Percentiles rank a stretch among this genome's conserved stretches.
Conservation (phyloP, 2,797 vertebrate genomes). For the Varecia variegata region DNA sequence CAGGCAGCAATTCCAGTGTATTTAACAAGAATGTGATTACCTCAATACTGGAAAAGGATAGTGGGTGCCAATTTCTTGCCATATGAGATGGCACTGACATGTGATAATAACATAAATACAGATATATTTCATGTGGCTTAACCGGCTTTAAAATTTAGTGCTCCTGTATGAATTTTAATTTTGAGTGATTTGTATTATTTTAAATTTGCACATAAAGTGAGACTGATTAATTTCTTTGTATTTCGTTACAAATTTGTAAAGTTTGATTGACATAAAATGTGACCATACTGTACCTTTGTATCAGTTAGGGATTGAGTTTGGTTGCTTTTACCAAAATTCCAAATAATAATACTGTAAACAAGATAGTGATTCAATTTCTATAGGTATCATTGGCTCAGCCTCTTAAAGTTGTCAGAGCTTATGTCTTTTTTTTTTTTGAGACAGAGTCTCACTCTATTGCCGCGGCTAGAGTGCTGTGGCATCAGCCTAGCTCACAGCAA, state of each 20-base stretch:
- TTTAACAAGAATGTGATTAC: conserved; percentile 7
- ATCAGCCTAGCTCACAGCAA: too few relatives aligned
- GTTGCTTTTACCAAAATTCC: conserved; percentile 32
- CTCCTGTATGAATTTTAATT: conserved; percentile 29
- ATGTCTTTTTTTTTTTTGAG: too few relatives aligned
- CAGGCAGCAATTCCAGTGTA: conserved; percentile 14
- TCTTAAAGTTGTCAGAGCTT: background rate
- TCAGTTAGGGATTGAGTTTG: conserved; percentile 18
- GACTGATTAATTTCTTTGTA: background rate
- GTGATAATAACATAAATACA: background rate
- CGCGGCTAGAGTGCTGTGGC: too few relatives aligned
- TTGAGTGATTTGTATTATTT: background rate
- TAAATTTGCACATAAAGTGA: background rate
- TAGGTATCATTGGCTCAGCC: background rate
- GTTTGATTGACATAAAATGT: conserved; percentile 26
- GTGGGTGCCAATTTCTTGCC: background rate
- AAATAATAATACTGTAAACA: conserved; percentile 41
- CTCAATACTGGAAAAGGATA: background rate
- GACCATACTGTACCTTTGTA: background rate
- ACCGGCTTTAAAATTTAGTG: conserved; percentile 40
- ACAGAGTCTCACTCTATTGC: too few relatives aligned
- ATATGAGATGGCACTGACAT: background rate
- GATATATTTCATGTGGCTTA: conserved; percentile 2
- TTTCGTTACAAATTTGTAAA: conserved; percentile 28
- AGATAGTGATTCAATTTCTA: background rate